Conservation (phyloP, 2,797 vertebrate species). For the Kryptolebias ocellatus region DNA sequence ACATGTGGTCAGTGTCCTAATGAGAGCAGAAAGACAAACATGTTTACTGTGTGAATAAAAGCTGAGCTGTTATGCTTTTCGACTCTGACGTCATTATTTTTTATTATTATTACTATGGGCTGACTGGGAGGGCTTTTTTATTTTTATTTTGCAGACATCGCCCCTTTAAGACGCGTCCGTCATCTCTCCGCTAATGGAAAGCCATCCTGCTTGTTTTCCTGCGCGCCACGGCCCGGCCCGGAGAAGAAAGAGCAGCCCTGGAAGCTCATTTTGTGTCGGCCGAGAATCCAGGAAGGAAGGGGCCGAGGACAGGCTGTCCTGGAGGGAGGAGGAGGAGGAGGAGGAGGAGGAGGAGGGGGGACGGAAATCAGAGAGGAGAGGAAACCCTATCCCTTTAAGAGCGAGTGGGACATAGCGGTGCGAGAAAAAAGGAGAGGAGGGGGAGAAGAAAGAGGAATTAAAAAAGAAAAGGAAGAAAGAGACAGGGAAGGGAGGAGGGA, state of each 20-base stretch:
- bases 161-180: constrained; percentile 81
- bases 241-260: too few relatives aligned
- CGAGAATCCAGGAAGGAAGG: constrained; percentile 45
- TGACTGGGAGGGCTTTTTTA: constrained; percentile 34
- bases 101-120: constrained; percentile 61
- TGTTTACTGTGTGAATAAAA: too few relatives aligned
- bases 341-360: constrained; percentile 53
- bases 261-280: constrained; percentile 71
- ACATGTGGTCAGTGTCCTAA: too few relatives aligned
- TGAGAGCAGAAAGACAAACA: too few relatives aligned
- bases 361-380: constrained; percentile 75
- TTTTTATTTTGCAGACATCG: constrained; percentile 44
- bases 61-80: too few relatives aligned
- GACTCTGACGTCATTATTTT: too few relatives aligned
- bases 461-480: constrained; percentile 87
- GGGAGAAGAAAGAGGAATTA: constrained; percentile 87
- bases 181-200: constrained; percentile 59
- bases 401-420: constrained; percentile 84
- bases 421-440: constrained; percentile 84
- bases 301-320: constrained; percentile 31
- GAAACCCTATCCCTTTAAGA: constrained; percentile 83
- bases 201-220: constrained; percentile 41
- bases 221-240: constrained; percentile 22
- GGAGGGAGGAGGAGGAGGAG: constrained; percentile 48
- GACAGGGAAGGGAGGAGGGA: constrained; percentile 82